Base-by-base conservation (phyloP, 2,888 invertebrate species). In the Callimorpha dominula region DNA sequence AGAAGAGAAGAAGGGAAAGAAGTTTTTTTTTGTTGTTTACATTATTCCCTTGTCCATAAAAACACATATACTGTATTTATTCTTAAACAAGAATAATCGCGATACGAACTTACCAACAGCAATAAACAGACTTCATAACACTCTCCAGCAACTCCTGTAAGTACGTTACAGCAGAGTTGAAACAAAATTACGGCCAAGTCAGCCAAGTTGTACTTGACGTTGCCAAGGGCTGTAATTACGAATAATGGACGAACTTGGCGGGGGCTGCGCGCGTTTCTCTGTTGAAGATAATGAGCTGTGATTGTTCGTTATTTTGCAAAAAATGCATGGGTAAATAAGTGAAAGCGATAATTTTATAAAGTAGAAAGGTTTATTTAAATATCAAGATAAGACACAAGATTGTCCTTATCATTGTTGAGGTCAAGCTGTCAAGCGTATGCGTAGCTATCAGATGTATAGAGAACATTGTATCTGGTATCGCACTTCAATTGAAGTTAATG, bases 181-280 rank as follows among this genome's bases (percentile, higher is more conserved):
- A 54, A 52, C 54, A 42, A 60, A 68, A 60, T 77, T 73, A 78
- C 63, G 43, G 69, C 65, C 71, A 71, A 73, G 54, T 54, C 40
- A 63, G 71, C 65, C 49, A 72, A 70, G 70, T 78, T 71, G 60
- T 40, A 31, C 70, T 68, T 57, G 68, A 65, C 68, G 72, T 60
- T 72, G 73, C 68, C 72, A 73, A 74, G 71, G 71, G 72, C 75
- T 80, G 70, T 81, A 84, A 85, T 83, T 85, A 78, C 77, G 78
- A 78, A 74, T 83, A 78, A 84, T 79, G 73, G 74, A 50, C 71
- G 70, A 77, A 83, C 80, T 81, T 80, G 72, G 74, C 68, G 70
- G 70, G 65, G 72, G 69, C 65, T 65, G 74, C 66, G 73, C 74
- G 70, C 70, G 66, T 71, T 65, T 60, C 64, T 62, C 72, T 68